Percentiles rank a stretch among this genome's conserved stretches.
These are phyloP conservation scores for Automeris io DNA, from an alignment of 2,888 invertebrate genomes.

Conservation along the genomic window DNA sequence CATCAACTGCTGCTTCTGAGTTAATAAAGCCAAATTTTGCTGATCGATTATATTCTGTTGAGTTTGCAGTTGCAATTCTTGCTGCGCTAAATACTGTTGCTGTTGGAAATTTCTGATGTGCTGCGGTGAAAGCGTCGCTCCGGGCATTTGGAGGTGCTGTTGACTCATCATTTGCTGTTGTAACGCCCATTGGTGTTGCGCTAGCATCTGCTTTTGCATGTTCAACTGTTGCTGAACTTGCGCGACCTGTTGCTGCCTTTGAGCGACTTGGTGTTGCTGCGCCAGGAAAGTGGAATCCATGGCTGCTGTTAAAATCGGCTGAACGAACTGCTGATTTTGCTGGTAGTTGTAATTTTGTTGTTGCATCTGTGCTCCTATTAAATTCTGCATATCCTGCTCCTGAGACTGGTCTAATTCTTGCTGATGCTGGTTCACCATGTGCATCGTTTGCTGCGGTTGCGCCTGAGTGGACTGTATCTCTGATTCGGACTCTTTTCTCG, in stretches of 20 bases:
- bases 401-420: constrained; percentile 36
- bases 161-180: constrained; percentile 69
- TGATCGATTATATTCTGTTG: constrained; percentile 78
- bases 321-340: constrained; percentile 50
- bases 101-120: constrained; percentile 61
- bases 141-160: constrained; percentile 59
- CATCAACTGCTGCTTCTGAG: constrained; percentile 70
- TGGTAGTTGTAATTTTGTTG: constrained; percentile 48
- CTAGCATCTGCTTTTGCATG: constrained; percentile 67
- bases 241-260: constrained; percentile 62
- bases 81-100: constrained; percentile 72
- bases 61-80: constrained; percentile 68
- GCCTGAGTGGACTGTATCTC: constrained; percentile 43
- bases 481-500: constrained; percentile 61
- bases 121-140: constrained; percentile 67
- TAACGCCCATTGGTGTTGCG: constrained; percentile 65
- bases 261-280: constrained; percentile 65
- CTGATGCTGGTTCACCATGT: constrained; percentile 28
- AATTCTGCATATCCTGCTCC: constrained; percentile 47
- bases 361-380: constrained; percentile 48
- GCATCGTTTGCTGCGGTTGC: constrained; percentile 28
- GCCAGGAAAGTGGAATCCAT: constrained; percentile 55
- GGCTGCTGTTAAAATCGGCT: constrained; percentile 42
- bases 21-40: constrained; percentile 68
- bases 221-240: constrained; percentile 68